Evolutionary conservation across 2,888 invertebrate species (phyloP).

Genomic region (Osmoderma eremita): DNA sequence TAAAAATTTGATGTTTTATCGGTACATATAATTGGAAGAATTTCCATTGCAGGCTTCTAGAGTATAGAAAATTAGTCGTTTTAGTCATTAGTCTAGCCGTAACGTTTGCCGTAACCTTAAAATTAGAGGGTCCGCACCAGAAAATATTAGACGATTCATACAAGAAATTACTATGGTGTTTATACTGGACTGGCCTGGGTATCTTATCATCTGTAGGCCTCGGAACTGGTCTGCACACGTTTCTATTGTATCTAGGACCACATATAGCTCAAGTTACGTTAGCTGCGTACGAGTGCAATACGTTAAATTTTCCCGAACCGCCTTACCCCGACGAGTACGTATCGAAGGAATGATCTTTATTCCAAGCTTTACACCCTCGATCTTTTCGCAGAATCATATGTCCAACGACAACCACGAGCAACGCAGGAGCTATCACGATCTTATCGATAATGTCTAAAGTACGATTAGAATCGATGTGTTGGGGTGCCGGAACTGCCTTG

Average conservation of each 20-base stretch:
- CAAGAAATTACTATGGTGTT: constrained; percentile 60
- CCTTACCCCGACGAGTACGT: constrained; percentile 97
- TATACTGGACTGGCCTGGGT: constrained; percentile 70
- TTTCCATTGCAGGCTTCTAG: constrained; percentile 70
- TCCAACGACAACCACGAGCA: constrained; percentile 79
- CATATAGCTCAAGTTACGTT: constrained; percentile 98
- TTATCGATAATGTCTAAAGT: constrained; percentile 96
- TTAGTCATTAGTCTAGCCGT: constrained; percentile 65
- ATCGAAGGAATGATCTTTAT: too few relatives aligned
- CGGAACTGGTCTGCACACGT: constrained; percentile 98
- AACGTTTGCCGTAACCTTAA: constrained; percentile 67
- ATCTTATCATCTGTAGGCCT: constrained; percentile 97
- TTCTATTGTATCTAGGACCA: constrained; percentile 98
- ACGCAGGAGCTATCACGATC: constrained; percentile 76
- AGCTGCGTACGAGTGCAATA: constrained; percentile 97
- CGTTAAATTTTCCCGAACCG: constrained; percentile 94
- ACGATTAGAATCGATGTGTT: constrained; percentile 95
- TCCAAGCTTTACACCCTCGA: too few relatives aligned
- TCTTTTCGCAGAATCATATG: constrained; percentile 84
- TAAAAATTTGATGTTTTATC: constrained; percentile 44
- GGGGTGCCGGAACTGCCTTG: constrained; percentile 98
- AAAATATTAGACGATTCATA: constrained; percentile 67
- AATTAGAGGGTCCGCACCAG: constrained; percentile 75
- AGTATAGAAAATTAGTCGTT: constrained; percentile 69
- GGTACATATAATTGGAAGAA: neutral